These are phyloP conservation scores for Chamaea fasciata DNA, from an alignment of 2,113 vertebrate genomes.

Conservation along the genomic window DNA sequence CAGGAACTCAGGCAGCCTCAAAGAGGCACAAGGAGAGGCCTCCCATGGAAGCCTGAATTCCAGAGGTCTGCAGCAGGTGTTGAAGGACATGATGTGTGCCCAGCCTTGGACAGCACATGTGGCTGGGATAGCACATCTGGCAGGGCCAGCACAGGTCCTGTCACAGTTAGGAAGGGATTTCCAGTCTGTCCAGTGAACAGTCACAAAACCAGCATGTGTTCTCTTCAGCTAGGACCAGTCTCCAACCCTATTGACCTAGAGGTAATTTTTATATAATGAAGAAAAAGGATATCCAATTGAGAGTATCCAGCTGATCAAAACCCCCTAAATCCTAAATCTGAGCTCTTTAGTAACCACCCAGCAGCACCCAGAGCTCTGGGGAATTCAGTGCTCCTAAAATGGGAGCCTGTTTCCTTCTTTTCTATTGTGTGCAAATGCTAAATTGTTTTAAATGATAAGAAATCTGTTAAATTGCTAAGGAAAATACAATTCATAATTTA, in stretches of 20 bases:
- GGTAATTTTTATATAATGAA: not conserved
- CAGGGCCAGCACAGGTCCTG: not conserved
- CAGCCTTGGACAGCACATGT: not conserved
- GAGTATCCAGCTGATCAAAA: not conserved
- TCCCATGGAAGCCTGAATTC: not conserved
- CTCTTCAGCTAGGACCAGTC: not conserved
- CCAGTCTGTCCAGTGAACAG: not conserved
- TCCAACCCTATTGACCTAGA: not conserved
- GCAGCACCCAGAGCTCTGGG: not conserved
- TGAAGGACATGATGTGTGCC: not conserved
- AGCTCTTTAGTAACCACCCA: not conserved
- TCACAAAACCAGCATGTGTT: not conserved
- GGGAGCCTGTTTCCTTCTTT: not conserved
- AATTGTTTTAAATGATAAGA: not conserved
- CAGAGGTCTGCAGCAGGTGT: not conserved
- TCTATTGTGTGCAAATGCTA: not conserved
- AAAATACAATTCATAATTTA: not conserved
- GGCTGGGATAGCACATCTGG: not conserved
- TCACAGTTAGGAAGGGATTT: not conserved
- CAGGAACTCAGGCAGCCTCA: not conserved
- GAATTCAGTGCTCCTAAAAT: not conserved
- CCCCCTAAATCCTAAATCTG: not conserved
- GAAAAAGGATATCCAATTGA: not conserved
- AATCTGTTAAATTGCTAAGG: not conserved
- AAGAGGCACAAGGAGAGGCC: not conserved